Evolutionary conservation across 2,888 invertebrate genomes (phyloP).

Genomic region (Catotricha subobsoleta): DNA sequence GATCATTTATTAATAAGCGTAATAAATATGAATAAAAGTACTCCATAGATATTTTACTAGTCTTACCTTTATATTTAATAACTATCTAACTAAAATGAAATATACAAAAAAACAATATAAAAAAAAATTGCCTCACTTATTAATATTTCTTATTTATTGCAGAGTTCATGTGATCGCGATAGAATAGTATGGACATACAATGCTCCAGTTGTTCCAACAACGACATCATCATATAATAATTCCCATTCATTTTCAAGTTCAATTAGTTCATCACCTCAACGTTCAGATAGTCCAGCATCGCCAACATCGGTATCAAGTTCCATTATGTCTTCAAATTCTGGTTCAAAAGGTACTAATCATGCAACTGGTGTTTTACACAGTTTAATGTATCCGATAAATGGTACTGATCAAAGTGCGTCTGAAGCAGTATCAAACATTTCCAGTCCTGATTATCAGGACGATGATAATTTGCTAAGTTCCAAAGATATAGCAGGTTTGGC

Average conservation of each 20-base stretch:
- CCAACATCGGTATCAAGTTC: constrained; percentile 78
- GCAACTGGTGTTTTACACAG: constrained; percentile 16
- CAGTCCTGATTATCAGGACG: constrained; percentile 78
- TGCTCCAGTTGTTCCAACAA: constrained; percentile 50
- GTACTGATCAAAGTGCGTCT: constrained; percentile 63
- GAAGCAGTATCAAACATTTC: constrained; percentile 80
- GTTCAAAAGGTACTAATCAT: constrained; percentile 38
- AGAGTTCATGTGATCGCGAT: constrained; percentile 27
- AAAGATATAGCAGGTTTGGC: constrained; percentile 67
- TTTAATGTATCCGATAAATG: constrained; percentile 23
- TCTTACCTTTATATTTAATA: too few relatives aligned
- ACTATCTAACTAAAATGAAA: too few relatives aligned
- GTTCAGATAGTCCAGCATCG: constrained; percentile 56
- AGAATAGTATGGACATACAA: constrained; percentile 86
- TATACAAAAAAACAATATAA: too few relatives aligned
- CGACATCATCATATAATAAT: constrained; percentile 35
- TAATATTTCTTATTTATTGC: constrained; percentile 2
- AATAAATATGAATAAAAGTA: too few relatives aligned
- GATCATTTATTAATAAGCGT: too few relatives aligned
- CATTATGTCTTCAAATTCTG: constrained; percentile 62
- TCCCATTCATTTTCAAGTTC: constrained; percentile 30
- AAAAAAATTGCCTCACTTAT: too few relatives aligned
- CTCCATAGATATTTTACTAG: too few relatives aligned
- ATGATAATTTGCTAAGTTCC: constrained; percentile 59
- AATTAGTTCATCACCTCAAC: constrained; percentile 30